These are phyloP conservation scores for Drosophila borealis DNA, from an alignment of 2,888 invertebrate genomes.

Conservation along the genomic window DNA sequence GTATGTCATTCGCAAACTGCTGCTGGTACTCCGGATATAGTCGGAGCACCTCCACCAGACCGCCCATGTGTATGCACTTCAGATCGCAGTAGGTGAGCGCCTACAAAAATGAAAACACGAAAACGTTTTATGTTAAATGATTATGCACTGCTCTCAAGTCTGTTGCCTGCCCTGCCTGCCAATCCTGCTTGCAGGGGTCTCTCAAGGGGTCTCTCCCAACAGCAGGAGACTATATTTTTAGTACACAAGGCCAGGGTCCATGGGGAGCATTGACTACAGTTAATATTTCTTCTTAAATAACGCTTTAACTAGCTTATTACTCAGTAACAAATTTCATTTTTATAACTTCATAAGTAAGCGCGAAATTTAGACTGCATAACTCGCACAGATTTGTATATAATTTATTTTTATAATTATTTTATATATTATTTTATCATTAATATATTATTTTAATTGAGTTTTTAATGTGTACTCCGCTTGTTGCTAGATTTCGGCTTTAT, in stretches of 20 bases:
- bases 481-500: no score
- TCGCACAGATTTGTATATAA: no score
- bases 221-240: constrained; percentile 30
- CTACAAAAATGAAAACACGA: constrained; percentile 81
- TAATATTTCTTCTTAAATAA: no score
- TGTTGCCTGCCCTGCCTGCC: constrained; percentile 1
- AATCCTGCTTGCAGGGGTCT: background rate
- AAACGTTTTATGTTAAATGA: constrained; percentile 55
- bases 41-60: constrained; percentile 94
- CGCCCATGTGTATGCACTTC: constrained; percentile 96
- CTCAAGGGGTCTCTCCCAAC: constrained; percentile 13
- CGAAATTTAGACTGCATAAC: no score
- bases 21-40: constrained; percentile 98
- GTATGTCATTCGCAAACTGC: constrained; percentile 96
- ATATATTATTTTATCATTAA: no score
- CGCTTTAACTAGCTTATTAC: no score
- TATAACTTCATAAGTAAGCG: no score
- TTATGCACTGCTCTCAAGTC: constrained; percentile 37
- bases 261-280: background rate
- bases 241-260: background rate
- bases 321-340: no score
- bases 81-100: constrained; percentile 98
- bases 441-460: no score
- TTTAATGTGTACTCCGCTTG: no score
- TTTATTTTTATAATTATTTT: no score